Evolutionary conservation across 2,113 vertebrate species (phyloP), one percentile per base, ranked within the genome.

Genomic region (Plotosus lineatus): DNA sequence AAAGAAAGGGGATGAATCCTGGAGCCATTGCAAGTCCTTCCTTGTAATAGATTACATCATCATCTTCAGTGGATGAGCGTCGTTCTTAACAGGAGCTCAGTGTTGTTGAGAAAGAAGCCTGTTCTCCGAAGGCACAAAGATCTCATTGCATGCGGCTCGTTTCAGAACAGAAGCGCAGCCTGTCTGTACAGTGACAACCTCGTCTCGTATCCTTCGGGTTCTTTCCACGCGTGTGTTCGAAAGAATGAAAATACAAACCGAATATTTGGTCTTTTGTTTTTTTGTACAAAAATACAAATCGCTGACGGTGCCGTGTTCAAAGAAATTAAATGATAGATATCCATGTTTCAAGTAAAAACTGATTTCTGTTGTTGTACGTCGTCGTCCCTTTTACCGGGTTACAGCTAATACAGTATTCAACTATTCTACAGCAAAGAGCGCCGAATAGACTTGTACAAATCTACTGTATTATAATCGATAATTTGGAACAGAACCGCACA

Each of bases 121-220:
- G 56, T 38, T 78, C n/a, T n/a, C 66, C 58, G 82, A 92, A 93
- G 91, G 91, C 90, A 92, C 89, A 81, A 84, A 84, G 80, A 90
- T 83, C 76, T 85, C 77, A 83, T 82, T 71, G 79, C 85, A 88
- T 44, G 42, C 71, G 61, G 81, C 61, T 38, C 75, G 42, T 82
- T 68, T 86, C 44, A 50, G 74, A 69, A 84, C 55, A 80, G 63
- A 80, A 77, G 79, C 33, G 0, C 10, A 78, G 26, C 42, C 31
- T 15, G 3, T 10, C 50, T 26, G 56, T 72, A 51, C 19, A 72
- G 77, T 58, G 55, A 44, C 73, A 10, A 38, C 76, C 51, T 83
- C 28, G 17, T 19, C 51, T 66, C 76, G 69, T 44, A 61, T 71
- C 77, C 51, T 81, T 75, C 75, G 83, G 21, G 55, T 72, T 79